phyloP scores from a whole-genome alignment of 2,797 vertebrate genomes.

The Setipinna tenuifilis region DNA sequence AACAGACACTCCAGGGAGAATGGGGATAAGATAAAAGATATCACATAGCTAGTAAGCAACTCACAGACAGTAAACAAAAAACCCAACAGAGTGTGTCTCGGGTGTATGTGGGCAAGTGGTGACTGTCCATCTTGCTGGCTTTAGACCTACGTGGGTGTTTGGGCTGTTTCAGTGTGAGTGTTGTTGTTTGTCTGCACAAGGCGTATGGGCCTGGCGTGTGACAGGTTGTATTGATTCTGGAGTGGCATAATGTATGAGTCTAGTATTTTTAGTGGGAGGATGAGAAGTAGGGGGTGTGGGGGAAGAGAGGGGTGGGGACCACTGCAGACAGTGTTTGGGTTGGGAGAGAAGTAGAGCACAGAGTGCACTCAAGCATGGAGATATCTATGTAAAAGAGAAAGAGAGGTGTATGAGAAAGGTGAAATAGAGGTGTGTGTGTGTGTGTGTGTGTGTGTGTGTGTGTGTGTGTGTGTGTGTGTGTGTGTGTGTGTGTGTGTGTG shows the following conservation, averaged over 20 bases:
- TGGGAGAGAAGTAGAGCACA: constrained; percentile 40
- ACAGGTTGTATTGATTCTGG: constrained; percentile 46
- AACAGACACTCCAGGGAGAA: background rate
- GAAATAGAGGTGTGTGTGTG: too few relatives aligned
- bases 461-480: too few relatives aligned
- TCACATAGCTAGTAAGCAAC: background rate
- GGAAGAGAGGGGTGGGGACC: background rate
- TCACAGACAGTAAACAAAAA: background rate
- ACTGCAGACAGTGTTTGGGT: constrained; percentile 49
- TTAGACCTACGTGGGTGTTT: constrained; percentile 44
- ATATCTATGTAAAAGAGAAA: constrained; percentile 18
- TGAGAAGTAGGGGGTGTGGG: background rate
- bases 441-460: too few relatives aligned
- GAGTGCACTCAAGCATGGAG: constrained; percentile 29
- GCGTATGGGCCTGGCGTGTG: constrained; percentile 24
- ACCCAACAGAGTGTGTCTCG: background rate
- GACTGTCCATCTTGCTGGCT: background rate
- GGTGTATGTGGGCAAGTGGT: background rate
- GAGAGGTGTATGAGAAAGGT: too few relatives aligned
- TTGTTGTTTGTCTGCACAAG: constrained; percentile 20
- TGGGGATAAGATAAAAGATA: background rate
- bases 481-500: too few relatives aligned
- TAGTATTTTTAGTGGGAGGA: background rate
- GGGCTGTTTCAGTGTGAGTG: constrained; percentile 29
- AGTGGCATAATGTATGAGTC: background rate